phyloP scores from a whole-genome alignment of 2,888 invertebrate species.

The Oxytorus armatus region DNA sequence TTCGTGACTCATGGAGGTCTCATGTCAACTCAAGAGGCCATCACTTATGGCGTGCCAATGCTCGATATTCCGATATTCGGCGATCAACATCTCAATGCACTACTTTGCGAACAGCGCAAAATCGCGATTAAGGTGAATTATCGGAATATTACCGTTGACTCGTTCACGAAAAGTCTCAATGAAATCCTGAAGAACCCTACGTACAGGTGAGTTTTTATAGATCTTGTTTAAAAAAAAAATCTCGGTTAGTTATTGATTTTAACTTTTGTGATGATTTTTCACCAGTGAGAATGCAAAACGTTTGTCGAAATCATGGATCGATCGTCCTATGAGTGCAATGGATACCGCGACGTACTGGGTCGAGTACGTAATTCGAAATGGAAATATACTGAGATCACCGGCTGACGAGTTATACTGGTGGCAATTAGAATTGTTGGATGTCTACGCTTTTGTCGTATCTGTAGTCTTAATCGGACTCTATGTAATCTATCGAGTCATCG shows the following conservation, averaged over 20 bases:
- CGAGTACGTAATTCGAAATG: conserved; percentile 73
- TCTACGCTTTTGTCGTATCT: conserved; percentile 70
- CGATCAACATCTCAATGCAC: conserved; percentile 76
- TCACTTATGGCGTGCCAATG: conserved; percentile 77
- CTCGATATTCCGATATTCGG: conserved; percentile 79
- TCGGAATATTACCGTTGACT: conserved; percentile 69
- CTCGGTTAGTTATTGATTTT: background rate
- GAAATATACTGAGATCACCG: conserved; percentile 75
- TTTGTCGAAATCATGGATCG: conserved; percentile 68
- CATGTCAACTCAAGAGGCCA: conserved; percentile 77
- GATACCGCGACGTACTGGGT: conserved; percentile 74
- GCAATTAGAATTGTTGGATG: conserved; percentile 76
- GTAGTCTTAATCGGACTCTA: conserved; percentile 50
- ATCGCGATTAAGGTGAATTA: conserved; percentile 68
- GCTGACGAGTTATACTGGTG: conserved; percentile 76
- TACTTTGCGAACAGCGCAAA: conserved; percentile 64
- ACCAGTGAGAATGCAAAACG: conserved; percentile 69
- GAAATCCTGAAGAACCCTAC: conserved; percentile 69
- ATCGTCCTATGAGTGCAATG: conserved; percentile 72
- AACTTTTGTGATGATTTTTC: background rate
- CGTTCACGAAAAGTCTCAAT: conserved; percentile 70
- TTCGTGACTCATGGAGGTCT: conserved; percentile 81
- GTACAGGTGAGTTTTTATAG: conserved; percentile 68
- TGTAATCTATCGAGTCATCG: conserved; percentile 44
- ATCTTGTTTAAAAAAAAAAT: background rate